phyloP scores from a whole-genome alignment of 2,113 vertebrate species.

The Gymnogyps californianus region DNA sequence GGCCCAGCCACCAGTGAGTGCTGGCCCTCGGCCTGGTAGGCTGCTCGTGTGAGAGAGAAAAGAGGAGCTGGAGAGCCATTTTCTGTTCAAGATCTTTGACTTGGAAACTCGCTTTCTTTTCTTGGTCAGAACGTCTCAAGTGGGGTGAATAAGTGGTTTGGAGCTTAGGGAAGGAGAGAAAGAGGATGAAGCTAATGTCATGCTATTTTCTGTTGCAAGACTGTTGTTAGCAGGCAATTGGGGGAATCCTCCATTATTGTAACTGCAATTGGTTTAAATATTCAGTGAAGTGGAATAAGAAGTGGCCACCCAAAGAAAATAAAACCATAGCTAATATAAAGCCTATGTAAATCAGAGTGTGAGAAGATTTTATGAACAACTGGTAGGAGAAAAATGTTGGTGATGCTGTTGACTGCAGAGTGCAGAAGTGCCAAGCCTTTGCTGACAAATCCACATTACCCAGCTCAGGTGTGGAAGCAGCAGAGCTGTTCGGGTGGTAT shows the following conservation, averaged over 20 bases:
- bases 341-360: not conserved
- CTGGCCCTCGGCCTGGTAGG: not conserved
- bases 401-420: not conserved
- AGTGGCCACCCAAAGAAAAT: not conserved
- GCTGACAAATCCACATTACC: not conserved
- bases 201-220: not conserved
- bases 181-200: not conserved
- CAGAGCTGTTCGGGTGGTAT: not conserved
- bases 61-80: not conserved
- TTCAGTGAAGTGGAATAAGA: not conserved
- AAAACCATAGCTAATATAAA: not conserved
- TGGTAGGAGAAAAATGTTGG: not conserved
- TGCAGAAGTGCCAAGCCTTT: not conserved
- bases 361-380: not conserved
- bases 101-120: not conserved
- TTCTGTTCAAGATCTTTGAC: not conserved
- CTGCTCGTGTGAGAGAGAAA: not conserved
- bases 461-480: not conserved
- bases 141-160: not conserved
- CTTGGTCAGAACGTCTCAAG: not conserved
- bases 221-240: not conserved
- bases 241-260: not conserved
- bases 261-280: not conserved
- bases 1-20: not conserved
- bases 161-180: not conserved